A percentile compares a stretch with the other conserved stretches of the same genome.
phyloP scores from a whole-genome alignment of 1,140 invertebrate genomes.

The Pectinophora gossypiella region DNA sequence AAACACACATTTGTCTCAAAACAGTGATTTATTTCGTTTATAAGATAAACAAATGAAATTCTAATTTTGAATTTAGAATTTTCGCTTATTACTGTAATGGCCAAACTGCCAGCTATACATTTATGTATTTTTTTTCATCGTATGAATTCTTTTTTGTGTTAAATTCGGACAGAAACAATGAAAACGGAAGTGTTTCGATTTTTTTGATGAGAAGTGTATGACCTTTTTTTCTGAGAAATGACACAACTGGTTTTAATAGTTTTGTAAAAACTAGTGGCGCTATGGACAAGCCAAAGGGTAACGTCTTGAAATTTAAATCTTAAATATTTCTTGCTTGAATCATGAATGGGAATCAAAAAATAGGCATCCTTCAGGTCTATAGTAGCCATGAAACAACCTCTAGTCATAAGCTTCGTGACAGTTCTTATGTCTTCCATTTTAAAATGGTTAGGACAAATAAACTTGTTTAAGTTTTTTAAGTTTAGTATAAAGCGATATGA shows the following conservation, averaged over 20 bases:
- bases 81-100: too few relatives aligned
- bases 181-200: too few relatives aligned
- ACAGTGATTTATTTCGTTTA: too few relatives aligned
- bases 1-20: too few relatives aligned
- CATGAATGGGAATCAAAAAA: slow-evolving; percentile 6
- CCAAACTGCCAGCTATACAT: too few relatives aligned
- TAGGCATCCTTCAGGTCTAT: slow-evolving; percentile 12
- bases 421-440: slow-evolving; percentile 13
- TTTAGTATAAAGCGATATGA: slow-evolving; percentile 7
- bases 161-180: too few relatives aligned
- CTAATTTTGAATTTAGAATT: too few relatives aligned
- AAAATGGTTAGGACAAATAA: slow-evolving; percentile 7
- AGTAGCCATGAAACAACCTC: not conserved
- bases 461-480: slow-evolving; percentile 6
- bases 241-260: slow-evolving; percentile 5
- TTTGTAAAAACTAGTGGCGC: slow-evolving; percentile 11
- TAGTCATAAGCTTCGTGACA: slow-evolving; percentile 3
- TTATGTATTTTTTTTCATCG: too few relatives aligned
- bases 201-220: too few relatives aligned
- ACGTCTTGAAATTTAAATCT: slow-evolving; percentile 4
- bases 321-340: slow-evolving; percentile 5
- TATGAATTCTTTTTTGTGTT: too few relatives aligned
- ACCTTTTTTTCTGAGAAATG: slow-evolving; percentile 5
- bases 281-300: slow-evolving; percentile 5
- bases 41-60: too few relatives aligned